Conservation (phyloP, 2,888 invertebrate species). For the Bellardia bayeri region DNA sequence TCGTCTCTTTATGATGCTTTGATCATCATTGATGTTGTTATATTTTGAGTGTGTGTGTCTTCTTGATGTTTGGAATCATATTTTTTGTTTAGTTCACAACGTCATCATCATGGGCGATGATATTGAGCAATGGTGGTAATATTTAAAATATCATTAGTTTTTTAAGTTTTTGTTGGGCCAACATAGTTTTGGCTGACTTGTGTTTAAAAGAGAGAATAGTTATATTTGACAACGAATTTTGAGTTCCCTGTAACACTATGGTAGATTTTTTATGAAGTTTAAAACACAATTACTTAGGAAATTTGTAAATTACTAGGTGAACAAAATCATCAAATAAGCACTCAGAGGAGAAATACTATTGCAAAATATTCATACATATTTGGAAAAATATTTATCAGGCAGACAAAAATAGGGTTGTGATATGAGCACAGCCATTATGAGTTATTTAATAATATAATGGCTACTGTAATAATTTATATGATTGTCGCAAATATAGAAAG, state of each 20-base stretch:
- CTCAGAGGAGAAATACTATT: no score
- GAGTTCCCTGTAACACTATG: not conserved
- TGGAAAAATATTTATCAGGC: no score
- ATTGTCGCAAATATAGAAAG: no score
- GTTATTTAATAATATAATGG: no score
- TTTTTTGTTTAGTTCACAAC: conserved; percentile 1
- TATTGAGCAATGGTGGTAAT: conserved; percentile 39
- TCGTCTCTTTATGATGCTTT: conserved; percentile 23
- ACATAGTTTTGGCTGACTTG: not conserved
- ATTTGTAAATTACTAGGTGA: no score
- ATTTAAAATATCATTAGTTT: conserved; percentile 42
- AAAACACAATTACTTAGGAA: no score
- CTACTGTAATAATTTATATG: no score
- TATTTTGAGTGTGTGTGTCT: conserved; percentile 20
- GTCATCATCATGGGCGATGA: conserved; percentile 20
- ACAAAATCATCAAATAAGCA: no score
- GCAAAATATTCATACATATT: no score
- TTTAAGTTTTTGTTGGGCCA: not conserved
- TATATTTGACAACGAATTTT: conserved; percentile 1
- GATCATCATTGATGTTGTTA: conserved; percentile 50
- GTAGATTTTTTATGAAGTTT: no score
- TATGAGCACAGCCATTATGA: no score
- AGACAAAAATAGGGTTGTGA: no score
- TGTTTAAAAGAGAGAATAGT: not conserved
- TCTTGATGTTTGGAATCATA: conserved; percentile 8